Base-by-base conservation (phyloP, 2,797 vertebrate species). In the Tragopan temminckii region DNA sequence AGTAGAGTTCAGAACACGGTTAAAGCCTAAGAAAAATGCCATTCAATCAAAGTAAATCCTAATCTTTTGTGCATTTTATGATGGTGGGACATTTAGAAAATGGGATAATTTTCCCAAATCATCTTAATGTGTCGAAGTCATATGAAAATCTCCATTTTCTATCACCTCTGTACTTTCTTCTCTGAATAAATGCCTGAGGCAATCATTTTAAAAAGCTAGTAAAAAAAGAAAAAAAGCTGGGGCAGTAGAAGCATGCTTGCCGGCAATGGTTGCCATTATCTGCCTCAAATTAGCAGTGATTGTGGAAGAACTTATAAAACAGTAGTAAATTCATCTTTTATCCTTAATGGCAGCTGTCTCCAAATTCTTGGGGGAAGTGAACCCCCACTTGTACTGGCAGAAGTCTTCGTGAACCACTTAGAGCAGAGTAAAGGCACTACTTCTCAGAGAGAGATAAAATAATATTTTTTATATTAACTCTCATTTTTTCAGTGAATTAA, bases 81-180 rank as follows among this genome's bases (percentile, higher is more conserved):
- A 96, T 64, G 45, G 67, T 46, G 21, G 36, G 80, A 77, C 88
- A 85, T 95, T 96, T 82, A 94, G 94, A 90, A 96, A 96, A 97
- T 81, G 80, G 91, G 77, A 92, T 95, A 67, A 97, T 97, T 96
- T 96, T 74, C 81, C 52, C 78, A 93, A 94, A 94, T 94, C 87
- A 90, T 93, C 81, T 87, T 96, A 91, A 95, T 86, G 72, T 72
- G 68, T 76, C 12, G 66, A 95, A 95, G 85, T 79, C 66, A 42
- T 86, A 88, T 19, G 59, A 93, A 95, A 76, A 88, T 85, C 70
- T 66, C 71, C 45, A 76, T 95, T 92, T 91, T 91, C 72, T 63
- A 70, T 76, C 91, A 90, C 63, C 62, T 83, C 62, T 72, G 18
- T 80, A 70, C 92, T 91, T 79, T 68, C 86, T 91, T 88, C 45